phyloP scores from a whole-genome alignment of 1,140 invertebrate genomes.

The Gonatopus flavifemur region DNA sequence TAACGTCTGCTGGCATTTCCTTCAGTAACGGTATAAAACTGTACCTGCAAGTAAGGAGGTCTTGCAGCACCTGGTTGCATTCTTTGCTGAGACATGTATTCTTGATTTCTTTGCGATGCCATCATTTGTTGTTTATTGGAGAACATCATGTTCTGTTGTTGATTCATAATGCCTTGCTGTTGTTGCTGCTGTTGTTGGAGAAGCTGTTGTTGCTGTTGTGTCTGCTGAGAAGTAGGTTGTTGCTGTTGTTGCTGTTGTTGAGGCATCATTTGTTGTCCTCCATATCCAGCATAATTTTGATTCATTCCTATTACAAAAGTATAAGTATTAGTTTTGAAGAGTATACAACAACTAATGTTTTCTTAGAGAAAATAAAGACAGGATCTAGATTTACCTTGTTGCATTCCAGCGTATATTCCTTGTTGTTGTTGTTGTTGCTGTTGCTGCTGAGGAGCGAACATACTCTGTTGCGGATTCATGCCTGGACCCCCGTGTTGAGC shows the following conservation, averaged over 20 bases:
- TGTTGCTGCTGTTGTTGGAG: conserved; percentile 35
- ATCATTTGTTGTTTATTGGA: conserved; percentile 54
- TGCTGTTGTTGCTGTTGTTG: conserved; percentile 62
- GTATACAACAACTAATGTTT: background rate
- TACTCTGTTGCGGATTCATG: conserved; percentile 56
- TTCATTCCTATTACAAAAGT: conserved; percentile 49
- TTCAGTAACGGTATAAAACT: conserved; percentile 1
- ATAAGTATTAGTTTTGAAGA: background rate
- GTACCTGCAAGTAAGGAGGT: conserved; percentile 59
- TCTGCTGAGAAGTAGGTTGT: conserved; percentile 43
- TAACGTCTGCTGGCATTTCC: background rate
- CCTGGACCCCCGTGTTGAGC: conserved; percentile 52
- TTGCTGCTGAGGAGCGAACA: conserved; percentile 59
- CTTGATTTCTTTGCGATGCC: conserved; percentile 50
- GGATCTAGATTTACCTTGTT: conserved; percentile 36
- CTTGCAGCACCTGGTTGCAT: conserved; percentile 50
- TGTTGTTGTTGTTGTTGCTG: conserved; percentile 59
- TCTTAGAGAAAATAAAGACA: background rate
- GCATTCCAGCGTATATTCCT: conserved; percentile 46
- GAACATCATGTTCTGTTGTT: conserved; percentile 54
- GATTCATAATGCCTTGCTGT: conserved; percentile 49
- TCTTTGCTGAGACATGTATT: conserved; percentile 57
- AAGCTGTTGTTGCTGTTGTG: conserved; percentile 58
- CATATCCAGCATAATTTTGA: conserved; percentile 64
- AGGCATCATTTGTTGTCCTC: conserved; percentile 64